These are phyloP conservation scores for Holotrichia oblita DNA, from an alignment of 1,140 invertebrate genomes.

Conservation along the genomic window DNA sequence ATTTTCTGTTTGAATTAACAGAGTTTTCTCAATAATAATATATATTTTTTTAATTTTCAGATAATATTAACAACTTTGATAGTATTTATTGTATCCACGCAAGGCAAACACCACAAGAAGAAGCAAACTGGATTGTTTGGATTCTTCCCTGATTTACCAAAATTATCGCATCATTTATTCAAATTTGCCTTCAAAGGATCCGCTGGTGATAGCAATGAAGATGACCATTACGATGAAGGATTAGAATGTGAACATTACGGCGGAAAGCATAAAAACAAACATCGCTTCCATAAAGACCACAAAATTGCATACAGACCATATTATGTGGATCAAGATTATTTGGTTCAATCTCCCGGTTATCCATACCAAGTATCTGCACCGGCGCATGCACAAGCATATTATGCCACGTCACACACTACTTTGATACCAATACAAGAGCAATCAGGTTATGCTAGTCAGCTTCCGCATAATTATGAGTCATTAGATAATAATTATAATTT, in stretches of 20 bases:
- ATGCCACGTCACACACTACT: background rate
- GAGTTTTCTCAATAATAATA: background rate
- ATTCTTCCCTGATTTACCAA: background rate
- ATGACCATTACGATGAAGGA: conserved; percentile 10
- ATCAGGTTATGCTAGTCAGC: background rate
- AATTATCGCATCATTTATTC: background rate
- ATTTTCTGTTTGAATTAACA: too few species aligned
- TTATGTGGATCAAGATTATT: background rate
- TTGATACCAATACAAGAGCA: background rate
- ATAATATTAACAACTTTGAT: background rate
- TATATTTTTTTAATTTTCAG: background rate
- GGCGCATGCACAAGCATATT: background rate
- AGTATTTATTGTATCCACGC: background rate
- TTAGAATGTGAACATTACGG: background rate
- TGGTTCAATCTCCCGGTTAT: background rate
- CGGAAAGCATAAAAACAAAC: background rate
- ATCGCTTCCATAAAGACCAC: background rate
- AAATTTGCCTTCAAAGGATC: background rate
- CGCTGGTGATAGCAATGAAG: background rate
- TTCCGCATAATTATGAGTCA: background rate
- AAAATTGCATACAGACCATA: conserved; percentile 3
- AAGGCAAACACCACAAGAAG: conserved; percentile 3
- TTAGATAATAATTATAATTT: too few species aligned
- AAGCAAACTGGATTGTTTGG: conserved; percentile 9
- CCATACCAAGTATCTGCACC: background rate